Percentiles rank a stretch among this genome's conserved stretches.
phyloP scores from a whole-genome alignment of 92 coral and sea anemone species.

The Umimayanthus kanabou region DNA sequence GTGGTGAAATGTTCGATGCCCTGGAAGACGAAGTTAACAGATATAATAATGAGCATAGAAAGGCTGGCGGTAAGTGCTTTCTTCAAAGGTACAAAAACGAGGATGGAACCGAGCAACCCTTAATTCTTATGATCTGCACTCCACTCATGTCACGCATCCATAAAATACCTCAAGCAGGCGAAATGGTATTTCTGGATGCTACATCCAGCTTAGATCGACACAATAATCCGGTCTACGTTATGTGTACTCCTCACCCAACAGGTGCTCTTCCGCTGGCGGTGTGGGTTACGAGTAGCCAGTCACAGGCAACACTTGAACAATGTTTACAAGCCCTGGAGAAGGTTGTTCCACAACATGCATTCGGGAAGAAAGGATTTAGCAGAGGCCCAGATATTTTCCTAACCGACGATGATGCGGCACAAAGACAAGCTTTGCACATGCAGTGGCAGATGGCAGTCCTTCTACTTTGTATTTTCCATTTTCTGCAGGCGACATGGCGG shows the following conservation, averaged over 20 bases:
- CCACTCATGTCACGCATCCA: constrained; percentile 54
- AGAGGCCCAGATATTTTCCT: constrained; percentile 36
- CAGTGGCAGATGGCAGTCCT: constrained; percentile 52
- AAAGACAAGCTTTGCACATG: constrained; percentile 42
- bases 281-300: constrained; percentile 50
- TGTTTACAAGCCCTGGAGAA: constrained; percentile 27
- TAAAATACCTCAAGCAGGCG: constrained; percentile 50
- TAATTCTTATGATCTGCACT: constrained; percentile 51
- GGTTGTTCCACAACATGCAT: constrained; percentile 52
- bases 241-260: constrained; percentile 56
- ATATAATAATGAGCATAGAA: constrained; percentile 42
- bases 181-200: constrained; percentile 62
- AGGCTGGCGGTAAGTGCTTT: constrained; percentile 49
- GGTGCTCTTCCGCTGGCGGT: constrained; percentile 60
- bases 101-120: constrained; percentile 23
- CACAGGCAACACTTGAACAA: neutral
- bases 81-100: constrained; percentile 32
- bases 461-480: constrained; percentile 58
- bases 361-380: constrained; percentile 46
- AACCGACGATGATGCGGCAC: constrained; percentile 35
- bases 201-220: constrained; percentile 55
- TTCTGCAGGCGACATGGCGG: constrained; percentile 63
- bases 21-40: constrained; percentile 26
- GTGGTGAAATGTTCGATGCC: constrained; percentile 53
- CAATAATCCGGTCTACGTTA: constrained; percentile 57